phyloP scores from a whole-genome alignment of 2,888 invertebrate species.

The Netelia virgata region DNA sequence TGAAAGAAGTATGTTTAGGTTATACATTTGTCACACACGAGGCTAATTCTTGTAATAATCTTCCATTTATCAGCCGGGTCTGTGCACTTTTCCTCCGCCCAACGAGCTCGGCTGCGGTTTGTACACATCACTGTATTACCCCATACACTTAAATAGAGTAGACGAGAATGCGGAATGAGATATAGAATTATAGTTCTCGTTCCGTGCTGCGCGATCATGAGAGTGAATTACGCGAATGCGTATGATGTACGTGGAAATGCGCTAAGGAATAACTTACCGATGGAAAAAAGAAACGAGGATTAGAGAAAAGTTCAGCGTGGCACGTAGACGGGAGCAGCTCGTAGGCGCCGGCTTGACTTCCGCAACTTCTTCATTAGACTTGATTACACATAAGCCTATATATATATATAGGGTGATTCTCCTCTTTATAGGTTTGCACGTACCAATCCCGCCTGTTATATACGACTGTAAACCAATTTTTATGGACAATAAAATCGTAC shows the following conservation, averaged over 20 bases:
- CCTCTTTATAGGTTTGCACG: neutral
- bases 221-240: constrained; percentile 54
- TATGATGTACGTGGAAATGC: neutral
- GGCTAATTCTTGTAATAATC: neutral
- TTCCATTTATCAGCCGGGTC: neutral
- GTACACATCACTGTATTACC: neutral
- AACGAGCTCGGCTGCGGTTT: neutral
- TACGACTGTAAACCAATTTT: neutral
- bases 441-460: neutral
- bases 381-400: neutral
- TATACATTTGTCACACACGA: constrained; percentile 2
- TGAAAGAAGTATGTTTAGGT: neutral
- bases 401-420: neutral
- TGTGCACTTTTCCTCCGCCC: constrained; percentile 25
- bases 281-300: constrained; percentile 25
- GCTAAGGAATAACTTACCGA: constrained; percentile 2
- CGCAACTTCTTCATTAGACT: constrained; percentile 27
- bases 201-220: constrained; percentile 53
- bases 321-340: neutral
- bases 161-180: constrained; percentile 1
- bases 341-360: constrained; percentile 33
- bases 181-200: constrained; percentile 39
- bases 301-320: neutral
- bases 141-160: neutral
- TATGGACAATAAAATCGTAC: neutral